Percentiles rank a stretch among this genome's conserved stretches.
These are phyloP conservation scores for Boloria euphrosyne DNA, from an alignment of 2,888 invertebrate species.

Conservation along the genomic window DNA sequence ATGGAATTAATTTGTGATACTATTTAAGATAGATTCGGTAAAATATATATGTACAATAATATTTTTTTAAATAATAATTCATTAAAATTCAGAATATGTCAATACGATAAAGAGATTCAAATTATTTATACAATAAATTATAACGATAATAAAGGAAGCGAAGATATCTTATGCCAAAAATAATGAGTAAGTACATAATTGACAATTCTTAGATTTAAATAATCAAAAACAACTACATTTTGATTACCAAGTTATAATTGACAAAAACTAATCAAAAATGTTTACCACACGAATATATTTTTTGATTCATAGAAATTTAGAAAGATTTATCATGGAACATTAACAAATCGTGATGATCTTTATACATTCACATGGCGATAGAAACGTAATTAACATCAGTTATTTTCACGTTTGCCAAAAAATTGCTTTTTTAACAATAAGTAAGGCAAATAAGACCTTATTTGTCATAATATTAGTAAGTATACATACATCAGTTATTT, in stretches of 20 bases:
- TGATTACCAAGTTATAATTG: conserved; percentile 79
- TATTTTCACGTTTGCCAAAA: background rate
- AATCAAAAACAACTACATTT: conserved; percentile 76
- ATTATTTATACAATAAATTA: conserved; percentile 1
- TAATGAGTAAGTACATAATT: conserved; percentile 70
- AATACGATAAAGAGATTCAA: background rate
- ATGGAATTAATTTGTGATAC: too few species aligned
- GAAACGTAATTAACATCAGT: background rate
- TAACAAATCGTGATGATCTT: conserved; percentile 21
- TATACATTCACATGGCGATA: conserved; percentile 9
- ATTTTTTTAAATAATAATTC: background rate
- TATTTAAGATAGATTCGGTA: too few species aligned
- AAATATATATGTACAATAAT: too few species aligned
- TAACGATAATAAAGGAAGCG: conserved; percentile 46
- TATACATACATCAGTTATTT: background rate
- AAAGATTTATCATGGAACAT: conserved; percentile 24
- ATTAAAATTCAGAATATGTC: background rate
- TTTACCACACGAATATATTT: conserved; percentile 45
- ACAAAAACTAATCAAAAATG: conserved; percentile 73
- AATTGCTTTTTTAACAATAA: background rate
- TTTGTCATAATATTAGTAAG: too few species aligned
- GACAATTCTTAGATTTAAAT: conserved; percentile 79
- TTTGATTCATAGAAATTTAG: conserved; percentile 25
- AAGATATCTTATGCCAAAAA: conserved; percentile 65
- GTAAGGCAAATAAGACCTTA: background rate